phyloP scores from a whole-genome alignment of 1,140 invertebrate genomes.

The Plutomurus gul region DNA sequence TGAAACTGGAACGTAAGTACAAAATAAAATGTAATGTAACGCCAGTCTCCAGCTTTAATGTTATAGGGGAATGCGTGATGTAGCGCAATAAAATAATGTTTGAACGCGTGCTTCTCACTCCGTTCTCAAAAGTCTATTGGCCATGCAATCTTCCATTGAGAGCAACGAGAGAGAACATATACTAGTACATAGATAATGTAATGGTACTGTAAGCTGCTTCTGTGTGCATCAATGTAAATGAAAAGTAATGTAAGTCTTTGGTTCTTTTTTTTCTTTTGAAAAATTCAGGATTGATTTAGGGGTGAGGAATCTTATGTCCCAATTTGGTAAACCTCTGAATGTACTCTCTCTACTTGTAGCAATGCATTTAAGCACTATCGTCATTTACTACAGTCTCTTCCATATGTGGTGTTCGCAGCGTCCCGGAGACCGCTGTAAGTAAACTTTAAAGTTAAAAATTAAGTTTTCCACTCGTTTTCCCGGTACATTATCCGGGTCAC shows the following conservation, averaged over 20 bases:
- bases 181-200: too few relatives aligned
- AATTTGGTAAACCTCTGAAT: conserved; percentile 37
- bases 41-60: neutral
- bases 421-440: neutral
- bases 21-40: neutral
- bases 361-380: conserved; percentile 32
- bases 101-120: neutral
- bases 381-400: conserved; percentile 1
- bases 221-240: neutral
- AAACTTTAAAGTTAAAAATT: conserved; percentile 11
- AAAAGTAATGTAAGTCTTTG: conserved; percentile 1
- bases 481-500: neutral
- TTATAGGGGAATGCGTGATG: neutral
- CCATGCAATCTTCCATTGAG: neutral
- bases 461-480: neutral
- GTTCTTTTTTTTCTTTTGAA: neutral
- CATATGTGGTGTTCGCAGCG: neutral
- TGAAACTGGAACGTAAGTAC: conserved; percentile 72
- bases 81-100: neutral
- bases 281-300: conserved; percentile 39
- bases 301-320: conserved; percentile 21
- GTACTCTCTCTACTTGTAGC: neutral
- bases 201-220: too few relatives aligned
- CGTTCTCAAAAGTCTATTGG: neutral
- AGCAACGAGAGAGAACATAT: too few relatives aligned